Conservation (phyloP, 2,888 invertebrate genomes). For the Pterostichus madidus region DNA sequence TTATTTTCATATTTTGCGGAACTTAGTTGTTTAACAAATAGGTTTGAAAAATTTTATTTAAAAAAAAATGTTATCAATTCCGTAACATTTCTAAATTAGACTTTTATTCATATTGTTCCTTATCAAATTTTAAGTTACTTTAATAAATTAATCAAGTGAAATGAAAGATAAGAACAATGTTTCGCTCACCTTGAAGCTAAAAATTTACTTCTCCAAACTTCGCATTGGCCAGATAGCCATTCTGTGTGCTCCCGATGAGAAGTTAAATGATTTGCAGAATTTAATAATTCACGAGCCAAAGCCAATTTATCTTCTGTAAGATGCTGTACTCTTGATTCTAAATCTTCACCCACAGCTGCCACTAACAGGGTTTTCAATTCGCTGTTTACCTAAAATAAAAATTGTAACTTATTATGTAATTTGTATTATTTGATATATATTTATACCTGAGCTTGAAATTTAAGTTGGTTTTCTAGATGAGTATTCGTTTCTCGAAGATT, state of each 20-base stretch:
- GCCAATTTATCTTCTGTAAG: conserved; percentile 95
- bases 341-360: conserved; percentile 96
- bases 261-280: conserved; percentile 90
- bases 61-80: too few species aligned
- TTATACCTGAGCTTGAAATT: conserved; percentile 88
- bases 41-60: too few species aligned
- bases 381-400: conserved; percentile 83
- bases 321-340: conserved; percentile 92
- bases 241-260: conserved; percentile 96
- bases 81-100: too few species aligned
- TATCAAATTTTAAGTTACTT: too few species aligned
- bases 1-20: too few species aligned
- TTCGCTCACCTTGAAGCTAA: conserved; percentile 89
- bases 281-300: conserved; percentile 90
- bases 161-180: not conserved
- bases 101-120: too few species aligned
- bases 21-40: too few species aligned
- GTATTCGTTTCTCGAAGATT: conserved; percentile 84
- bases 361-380: conserved; percentile 95
- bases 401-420: not conserved
- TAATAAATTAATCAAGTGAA: not conserved
- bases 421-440: conserved; percentile 37
- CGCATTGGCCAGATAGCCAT: conserved; percentile 94
- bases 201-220: conserved; percentile 98
- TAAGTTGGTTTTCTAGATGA: conserved; percentile 88